Evolutionary conservation across 2,113 vertebrate genomes (phyloP).

Genomic region (Ciconia stormi): DNA sequence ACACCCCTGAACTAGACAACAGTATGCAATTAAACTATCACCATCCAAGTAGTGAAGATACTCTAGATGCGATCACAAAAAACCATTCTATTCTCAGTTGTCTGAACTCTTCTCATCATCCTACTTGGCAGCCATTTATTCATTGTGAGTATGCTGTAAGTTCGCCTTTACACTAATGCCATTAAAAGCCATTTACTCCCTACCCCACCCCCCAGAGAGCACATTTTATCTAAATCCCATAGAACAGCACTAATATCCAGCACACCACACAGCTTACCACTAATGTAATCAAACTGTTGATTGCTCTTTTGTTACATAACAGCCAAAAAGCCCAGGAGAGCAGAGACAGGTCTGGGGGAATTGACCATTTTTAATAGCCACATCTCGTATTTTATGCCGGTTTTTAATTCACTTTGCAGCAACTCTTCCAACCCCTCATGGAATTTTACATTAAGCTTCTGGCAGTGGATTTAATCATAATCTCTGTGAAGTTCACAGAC

Average conservation of each 20-base stretch:
- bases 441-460: neutral
- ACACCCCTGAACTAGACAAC: neutral
- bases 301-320: neutral
- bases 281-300: neutral
- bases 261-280: neutral
- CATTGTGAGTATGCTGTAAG: neutral
- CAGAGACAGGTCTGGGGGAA: neutral
- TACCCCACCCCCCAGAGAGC: neutral
- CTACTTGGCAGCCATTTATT: neutral
- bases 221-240: neutral
- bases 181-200: neutral
- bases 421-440: neutral
- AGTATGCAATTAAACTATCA: fast-evolving
- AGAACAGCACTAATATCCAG: neutral
- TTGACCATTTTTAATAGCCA: neutral
- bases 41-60: fast-evolving
- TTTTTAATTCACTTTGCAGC: neutral
- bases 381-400: neutral
- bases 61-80: neutral
- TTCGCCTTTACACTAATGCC: neutral
- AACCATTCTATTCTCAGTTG: neutral
- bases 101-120: neutral
- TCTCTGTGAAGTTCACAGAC: neutral
- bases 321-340: neutral
- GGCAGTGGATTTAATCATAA: neutral